These are phyloP conservation scores for Origma solitaria DNA, from an alignment of 2,113 vertebrate genomes.

Conservation along the genomic window DNA sequence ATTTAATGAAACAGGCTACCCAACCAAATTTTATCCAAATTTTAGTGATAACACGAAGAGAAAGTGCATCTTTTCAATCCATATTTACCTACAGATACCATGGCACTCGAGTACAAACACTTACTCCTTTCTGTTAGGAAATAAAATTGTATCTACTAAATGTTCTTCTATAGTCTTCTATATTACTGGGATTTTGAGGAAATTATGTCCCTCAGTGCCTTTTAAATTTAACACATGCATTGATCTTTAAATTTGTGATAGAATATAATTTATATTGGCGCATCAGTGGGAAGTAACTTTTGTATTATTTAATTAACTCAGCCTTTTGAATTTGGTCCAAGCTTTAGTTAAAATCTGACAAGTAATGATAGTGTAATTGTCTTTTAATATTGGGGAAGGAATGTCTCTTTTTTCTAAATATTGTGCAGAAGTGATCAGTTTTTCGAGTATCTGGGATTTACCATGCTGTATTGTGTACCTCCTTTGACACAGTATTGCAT, in stretches of 20 bases:
- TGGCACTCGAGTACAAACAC: background rate
- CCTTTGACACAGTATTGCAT: background rate
- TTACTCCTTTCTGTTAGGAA: background rate
- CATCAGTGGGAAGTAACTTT: background rate
- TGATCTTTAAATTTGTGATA: background rate
- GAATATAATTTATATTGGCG: background rate
- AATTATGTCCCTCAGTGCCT: background rate
- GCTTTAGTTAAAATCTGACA: background rate
- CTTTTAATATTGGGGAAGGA: background rate
- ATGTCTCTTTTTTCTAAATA: background rate
- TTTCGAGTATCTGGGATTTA: background rate
- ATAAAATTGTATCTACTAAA: background rate
- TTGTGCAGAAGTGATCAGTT: background rate
- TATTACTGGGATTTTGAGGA: background rate
- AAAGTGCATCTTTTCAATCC: background rate
- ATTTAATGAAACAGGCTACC: background rate
- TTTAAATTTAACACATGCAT: background rate
- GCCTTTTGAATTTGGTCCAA: background rate
- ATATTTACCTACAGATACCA: background rate
- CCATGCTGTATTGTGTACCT: background rate
- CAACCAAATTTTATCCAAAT: background rate
- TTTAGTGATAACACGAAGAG: background rate
- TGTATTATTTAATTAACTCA: background rate
- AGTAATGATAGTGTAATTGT: background rate
- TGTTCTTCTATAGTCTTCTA: background rate